These are phyloP conservation scores for Microplitis deprimator DNA, from an alignment of 2,888 invertebrate species.

Conservation along the genomic window DNA sequence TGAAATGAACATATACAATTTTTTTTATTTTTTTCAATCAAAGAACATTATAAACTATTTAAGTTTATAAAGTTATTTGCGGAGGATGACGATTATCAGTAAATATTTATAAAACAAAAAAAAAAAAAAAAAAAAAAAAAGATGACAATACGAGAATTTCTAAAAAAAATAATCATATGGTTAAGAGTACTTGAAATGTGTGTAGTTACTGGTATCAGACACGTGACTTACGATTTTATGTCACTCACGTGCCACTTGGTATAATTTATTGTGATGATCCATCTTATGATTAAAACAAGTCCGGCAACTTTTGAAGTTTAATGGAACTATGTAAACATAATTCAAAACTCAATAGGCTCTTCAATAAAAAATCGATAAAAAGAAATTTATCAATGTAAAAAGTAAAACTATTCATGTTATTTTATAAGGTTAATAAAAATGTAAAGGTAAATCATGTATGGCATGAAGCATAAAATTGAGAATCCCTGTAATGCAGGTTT, in stretches of 20 bases:
- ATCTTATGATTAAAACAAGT: conserved; percentile 12
- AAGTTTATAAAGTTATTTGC: neutral
- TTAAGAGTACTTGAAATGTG: conserved; percentile 46
- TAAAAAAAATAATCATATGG: conserved; percentile 45
- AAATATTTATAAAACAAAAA: neutral
- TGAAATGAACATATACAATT: neutral
- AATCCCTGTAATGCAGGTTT: conserved; percentile 63
- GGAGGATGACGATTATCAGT: neutral
- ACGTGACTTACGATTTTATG: conserved; percentile 35
- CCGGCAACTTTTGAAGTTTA: neutral
- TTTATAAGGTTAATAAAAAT: conserved; percentile 29
- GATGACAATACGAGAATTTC: conserved; percentile 6
- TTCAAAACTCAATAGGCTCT: neutral
- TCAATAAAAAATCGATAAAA: neutral
- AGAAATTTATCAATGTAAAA: neutral
- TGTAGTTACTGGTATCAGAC: conserved; percentile 38
- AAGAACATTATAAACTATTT: neutral
- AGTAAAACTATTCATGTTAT: conserved; percentile 9
- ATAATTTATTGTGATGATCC: conserved; percentile 17
- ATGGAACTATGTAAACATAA: neutral
- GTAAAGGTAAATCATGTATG: neutral
- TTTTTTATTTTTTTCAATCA: neutral
- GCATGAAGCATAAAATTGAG: conserved; percentile 56
- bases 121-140: conserved; percentile 23
- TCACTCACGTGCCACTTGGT: conserved; percentile 26